Percentiles rank a stretch among this genome's conserved stretches.
phyloP scores from a whole-genome alignment of 2,113 vertebrate species.

The Equus quagga region DNA sequence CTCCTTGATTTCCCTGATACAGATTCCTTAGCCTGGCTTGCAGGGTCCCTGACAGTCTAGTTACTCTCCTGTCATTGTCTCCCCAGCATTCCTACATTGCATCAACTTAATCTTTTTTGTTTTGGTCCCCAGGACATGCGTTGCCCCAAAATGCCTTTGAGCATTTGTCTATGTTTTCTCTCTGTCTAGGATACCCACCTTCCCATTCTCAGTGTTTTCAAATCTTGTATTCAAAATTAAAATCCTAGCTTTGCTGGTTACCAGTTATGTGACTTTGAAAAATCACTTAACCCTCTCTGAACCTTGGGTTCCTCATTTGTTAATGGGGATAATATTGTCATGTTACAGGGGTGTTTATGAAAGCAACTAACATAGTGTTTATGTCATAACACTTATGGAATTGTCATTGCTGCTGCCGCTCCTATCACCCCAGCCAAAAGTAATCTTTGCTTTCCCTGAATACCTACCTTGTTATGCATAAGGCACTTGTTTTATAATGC shows the following conservation, averaged over 20 bases:
- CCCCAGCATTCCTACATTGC: not conserved
- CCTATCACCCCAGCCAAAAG: not conserved
- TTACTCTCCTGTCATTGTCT: not conserved
- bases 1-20: not conserved
- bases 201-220: not conserved
- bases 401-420: not conserved
- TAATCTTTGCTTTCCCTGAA: not conserved
- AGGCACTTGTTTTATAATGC: not conserved
- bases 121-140: not conserved
- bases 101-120: not conserved
- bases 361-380: not conserved
- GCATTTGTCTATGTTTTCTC: not conserved
- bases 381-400: not conserved
- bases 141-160: not conserved
- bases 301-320: not conserved
- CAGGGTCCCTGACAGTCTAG: not conserved
- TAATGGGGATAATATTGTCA: not conserved
- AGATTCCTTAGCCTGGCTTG: not conserved
- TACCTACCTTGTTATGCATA: not conserved
- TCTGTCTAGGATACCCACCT: not conserved
- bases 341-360: not conserved
- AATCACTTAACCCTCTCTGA: not conserved
- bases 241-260: not conserved
- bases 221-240: not conserved
- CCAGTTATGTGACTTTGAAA: not conserved